Percentiles rank a stretch among this genome's conserved stretches.
These are phyloP conservation scores for Trachops cirrhosus DNA, from an alignment of 2,797 vertebrate genomes.

Conservation along the genomic window DNA sequence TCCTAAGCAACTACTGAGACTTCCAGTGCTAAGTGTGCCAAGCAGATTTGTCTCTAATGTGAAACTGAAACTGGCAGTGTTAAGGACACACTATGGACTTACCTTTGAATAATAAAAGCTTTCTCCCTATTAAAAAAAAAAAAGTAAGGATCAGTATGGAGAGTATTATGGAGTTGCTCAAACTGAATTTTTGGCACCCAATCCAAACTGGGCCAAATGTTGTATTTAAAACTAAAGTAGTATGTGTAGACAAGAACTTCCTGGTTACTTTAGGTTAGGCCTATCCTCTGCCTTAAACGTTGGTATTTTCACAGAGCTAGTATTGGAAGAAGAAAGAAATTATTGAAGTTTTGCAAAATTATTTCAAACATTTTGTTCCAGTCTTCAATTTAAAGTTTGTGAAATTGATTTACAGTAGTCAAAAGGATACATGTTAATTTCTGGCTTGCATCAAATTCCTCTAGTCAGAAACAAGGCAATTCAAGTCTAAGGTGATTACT, in stretches of 20 bases:
- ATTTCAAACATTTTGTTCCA: background rate
- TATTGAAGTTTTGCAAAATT: background rate
- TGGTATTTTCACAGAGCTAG: background rate
- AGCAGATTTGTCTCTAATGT: background rate
- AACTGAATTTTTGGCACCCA: background rate
- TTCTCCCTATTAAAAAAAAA: background rate
- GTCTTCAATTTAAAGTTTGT: background rate
- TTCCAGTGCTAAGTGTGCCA: background rate
- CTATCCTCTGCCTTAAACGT: background rate
- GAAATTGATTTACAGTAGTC: background rate
- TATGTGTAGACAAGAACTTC: background rate
- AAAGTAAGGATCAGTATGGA: background rate
- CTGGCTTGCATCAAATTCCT: background rate
- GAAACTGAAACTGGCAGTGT: background rate
- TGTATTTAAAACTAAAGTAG: conserved; percentile 29
- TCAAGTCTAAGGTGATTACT: background rate
- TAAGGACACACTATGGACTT: background rate
- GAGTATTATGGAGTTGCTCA: background rate
- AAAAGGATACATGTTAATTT: background rate
- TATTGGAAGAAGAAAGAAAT: background rate
- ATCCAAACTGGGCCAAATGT: background rate
- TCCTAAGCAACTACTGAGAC: background rate
- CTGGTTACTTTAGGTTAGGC: background rate
- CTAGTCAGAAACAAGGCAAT: background rate
- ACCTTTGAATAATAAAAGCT: background rate